Evolutionary conservation across 2,113 vertebrate genomes (phyloP).

Genomic region (Notothenia coriiceps): DNA sequence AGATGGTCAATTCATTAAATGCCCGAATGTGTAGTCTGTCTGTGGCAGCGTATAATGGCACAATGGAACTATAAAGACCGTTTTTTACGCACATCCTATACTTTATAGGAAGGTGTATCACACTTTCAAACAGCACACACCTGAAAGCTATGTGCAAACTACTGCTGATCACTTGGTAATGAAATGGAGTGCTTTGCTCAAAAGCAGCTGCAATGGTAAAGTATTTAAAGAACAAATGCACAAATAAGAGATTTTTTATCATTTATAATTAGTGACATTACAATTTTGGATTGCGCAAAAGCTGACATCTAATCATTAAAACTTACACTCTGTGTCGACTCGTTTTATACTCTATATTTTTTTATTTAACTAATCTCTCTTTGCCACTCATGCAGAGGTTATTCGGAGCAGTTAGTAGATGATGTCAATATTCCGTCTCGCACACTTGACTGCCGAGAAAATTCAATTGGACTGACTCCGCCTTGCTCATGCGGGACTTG

Average conservation of each 20-base stretch:
- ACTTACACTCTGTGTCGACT: conserved; percentile 19
- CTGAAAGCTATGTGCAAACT: neutral
- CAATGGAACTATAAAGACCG: neutral
- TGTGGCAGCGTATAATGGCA: neutral
- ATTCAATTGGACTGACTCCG: conserved; percentile 80
- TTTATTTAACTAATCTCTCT: neutral
- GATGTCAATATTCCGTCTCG: conserved; percentile 65
- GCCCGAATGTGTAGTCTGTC: neutral
- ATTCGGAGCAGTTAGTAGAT: conserved; percentile 34
- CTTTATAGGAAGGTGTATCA: neutral
- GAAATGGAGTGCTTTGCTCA: conserved; percentile 25
- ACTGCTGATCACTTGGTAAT: neutral
- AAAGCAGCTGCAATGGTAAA: neutral
- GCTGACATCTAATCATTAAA: neutral
- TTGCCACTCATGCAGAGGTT: conserved; percentile 7
- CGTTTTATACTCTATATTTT: neutral
- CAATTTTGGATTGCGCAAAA: neutral
- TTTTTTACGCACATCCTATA: neutral
- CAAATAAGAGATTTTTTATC: neutral
- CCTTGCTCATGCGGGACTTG: conserved; percentile 75
- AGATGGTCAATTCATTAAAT: conserved; percentile 28
- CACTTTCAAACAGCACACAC: conserved; percentile 3
- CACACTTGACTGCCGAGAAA: conserved; percentile 72
- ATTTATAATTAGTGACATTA: neutral
- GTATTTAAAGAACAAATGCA: neutral